phyloP scores from a whole-genome alignment of 2,888 invertebrate genomes.

The Danaus chrysippus region DNA sequence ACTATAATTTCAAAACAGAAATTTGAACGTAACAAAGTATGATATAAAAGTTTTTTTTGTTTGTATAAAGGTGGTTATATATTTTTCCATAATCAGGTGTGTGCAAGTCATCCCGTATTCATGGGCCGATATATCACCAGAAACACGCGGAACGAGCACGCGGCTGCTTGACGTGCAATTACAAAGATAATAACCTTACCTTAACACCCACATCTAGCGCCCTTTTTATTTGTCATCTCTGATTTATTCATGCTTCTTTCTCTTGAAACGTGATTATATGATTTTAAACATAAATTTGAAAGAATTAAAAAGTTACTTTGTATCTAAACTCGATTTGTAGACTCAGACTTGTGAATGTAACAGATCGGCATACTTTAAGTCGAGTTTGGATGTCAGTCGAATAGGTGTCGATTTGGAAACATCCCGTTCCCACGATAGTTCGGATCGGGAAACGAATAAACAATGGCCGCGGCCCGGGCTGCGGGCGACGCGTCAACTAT shows the following conservation, averaged over 20 bases:
- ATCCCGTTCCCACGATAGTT: constrained; percentile 37
- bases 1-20: constrained; percentile 3
- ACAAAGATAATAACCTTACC: constrained; percentile 78
- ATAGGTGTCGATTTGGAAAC: constrained; percentile 37
- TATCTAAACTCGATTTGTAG: constrained; percentile 9
- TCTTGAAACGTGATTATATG: too few relatives aligned
- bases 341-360: constrained; percentile 16
- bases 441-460: constrained; percentile 36
- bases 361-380: constrained; percentile 17
- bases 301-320: neutral
- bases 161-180: constrained; percentile 75
- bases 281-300: neutral
- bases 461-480: constrained; percentile 41
- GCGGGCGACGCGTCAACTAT: constrained; percentile 72
- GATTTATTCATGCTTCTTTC: constrained; percentile 52
- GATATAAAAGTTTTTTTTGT: constrained; percentile 14
- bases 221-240: constrained; percentile 74
- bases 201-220: constrained; percentile 51
- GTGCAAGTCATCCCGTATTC: constrained; percentile 67
- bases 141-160: constrained; percentile 45
- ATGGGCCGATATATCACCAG: constrained; percentile 74
- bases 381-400: constrained; percentile 19
- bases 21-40: constrained; percentile 15
- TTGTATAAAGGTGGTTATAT: constrained; percentile 44
- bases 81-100: constrained; percentile 75